These are phyloP conservation scores for Timema cristinae DNA, from an alignment of 2,888 invertebrate genomes.

Conservation along the genomic window DNA sequence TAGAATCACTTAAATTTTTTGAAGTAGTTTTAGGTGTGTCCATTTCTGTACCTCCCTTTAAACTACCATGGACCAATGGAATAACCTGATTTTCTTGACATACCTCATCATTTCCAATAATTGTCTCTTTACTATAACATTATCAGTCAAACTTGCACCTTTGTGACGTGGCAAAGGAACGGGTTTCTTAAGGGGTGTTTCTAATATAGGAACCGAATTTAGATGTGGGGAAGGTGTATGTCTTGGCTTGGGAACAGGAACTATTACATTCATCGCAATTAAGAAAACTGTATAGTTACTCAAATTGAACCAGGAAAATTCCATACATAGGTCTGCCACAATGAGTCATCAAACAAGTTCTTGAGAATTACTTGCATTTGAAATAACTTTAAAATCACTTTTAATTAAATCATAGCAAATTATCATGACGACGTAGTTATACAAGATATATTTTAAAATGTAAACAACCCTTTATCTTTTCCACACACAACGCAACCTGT, in stretches of 20 bases:
- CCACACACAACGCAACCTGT: no score
- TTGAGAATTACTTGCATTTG: no score
- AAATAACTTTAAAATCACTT: no score
- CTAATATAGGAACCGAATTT: neutral
- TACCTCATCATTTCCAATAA: neutral
- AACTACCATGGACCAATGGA: neutral
- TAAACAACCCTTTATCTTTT: no score
- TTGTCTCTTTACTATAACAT: neutral
- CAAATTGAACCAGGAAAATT: no score
- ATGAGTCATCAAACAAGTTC: no score
- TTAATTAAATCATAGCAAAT: no score
- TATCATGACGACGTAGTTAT: no score
- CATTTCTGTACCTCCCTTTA: neutral
- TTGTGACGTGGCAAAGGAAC: conserved; percentile 20
- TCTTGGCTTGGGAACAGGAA: conserved; percentile 22
- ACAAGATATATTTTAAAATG: no score
- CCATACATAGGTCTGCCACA: no score
- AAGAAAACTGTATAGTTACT: neutral
- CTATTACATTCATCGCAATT: conserved; percentile 15
- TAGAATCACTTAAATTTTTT: neutral
- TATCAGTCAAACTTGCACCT: neutral
- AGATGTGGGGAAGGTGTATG: neutral
- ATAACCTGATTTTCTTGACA: neutral
- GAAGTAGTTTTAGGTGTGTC: neutral
- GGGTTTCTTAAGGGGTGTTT: conserved; percentile 11